Evolutionary conservation across 1,140 invertebrate genomes (phyloP), one percentile per base, ranked within the genome.

Genomic region (Lepidotrigona ventralis): DNA sequence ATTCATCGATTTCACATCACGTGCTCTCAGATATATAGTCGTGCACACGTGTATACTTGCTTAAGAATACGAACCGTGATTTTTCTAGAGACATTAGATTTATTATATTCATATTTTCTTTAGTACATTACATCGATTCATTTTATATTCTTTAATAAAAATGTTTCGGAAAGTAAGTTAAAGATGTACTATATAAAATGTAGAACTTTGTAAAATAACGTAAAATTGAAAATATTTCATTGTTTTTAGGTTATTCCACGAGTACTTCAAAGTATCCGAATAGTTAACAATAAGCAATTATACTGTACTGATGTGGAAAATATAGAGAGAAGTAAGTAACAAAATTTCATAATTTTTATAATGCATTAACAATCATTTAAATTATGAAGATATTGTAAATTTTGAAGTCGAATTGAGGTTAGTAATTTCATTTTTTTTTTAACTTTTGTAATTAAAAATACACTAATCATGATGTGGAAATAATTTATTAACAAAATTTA

Each of bases 241-340:
- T 8, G 53, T 75, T 85, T 87, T 39, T 46, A 88, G 86, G 83
- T 88, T 88, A 85, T 76, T 9, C 15, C 53, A 2, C 74, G 15
- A 9, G 0, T 39, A 0, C 0, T 82, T 1, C 17, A 2, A 19
- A 76, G 21, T 58, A n/a, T 76, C 14, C 12, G 1, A 3, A 11
- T 9, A 19, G 8, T 80, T 46, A 29, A n/a, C 15, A 63, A 4
- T 11, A 26, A 23, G 26, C 56, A 63, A 54, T 58, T 68, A 33
- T 64, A n/a, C 46, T 17, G 17, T 1, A 6, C 0, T 29, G 0
- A 19, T 56, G 39, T 12, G 21, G 66, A 73, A 23, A 75, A 60
- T 64, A 1, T 23, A 26, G 91, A 92, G 85, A 92, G 89, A 64
- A 89, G 91, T 92, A 83, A 89, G 84, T 86, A 26, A 74, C 2